Evolutionary conservation across 2,113 vertebrate species (phyloP), one percentile per base, ranked within the genome.

Genomic region (Dicrurus megarhynchus): DNA sequence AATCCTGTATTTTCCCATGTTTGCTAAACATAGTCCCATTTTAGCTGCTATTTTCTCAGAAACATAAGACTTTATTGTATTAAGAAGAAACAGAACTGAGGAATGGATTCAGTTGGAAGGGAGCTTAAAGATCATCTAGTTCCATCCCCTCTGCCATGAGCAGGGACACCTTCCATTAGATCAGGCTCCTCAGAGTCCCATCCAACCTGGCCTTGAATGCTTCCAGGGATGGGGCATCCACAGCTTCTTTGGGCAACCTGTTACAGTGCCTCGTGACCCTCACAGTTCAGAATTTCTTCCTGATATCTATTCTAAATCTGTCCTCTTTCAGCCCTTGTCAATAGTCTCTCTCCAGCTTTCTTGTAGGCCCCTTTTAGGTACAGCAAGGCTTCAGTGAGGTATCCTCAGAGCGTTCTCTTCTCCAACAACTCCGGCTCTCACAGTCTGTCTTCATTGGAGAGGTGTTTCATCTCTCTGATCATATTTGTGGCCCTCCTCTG

Each of bases 21-120:
- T 61, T 95, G n/a, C 52, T 67, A 91, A 93, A 84, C 50, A 95
- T 97, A 91, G 96, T 97, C 85, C 46, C 65, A 64, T 90, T 97
- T 96, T 97, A 96, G 77, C 93, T 96, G 55, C 37, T 93, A 95
- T 96, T 97, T 97, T 96, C 41, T 93, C 69, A 95, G 90, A 84
- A 97, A 96, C 49, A 59, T 50, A 64, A 94, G 52, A 93, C 53
- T 96, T 97, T 94, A 97, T 90, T 88, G 74, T 84, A 67, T 79
- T 90, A 86, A 87, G 68, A 82, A 94, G 74, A 74, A 97, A 90
- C 3, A 32, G 3, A 59, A 28, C 14, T 13, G 9, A 32, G 10
- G 11, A 60, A 32, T 9, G 6, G 21, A 37, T 61, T 67, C 14
- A 2, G 2, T 76, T 35, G 8, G 13, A 65, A 81, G 13, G 6